A percentile compares a stretch with the other conserved stretches of the same genome.
phyloP scores from a whole-genome alignment of 2,797 vertebrate genomes.

The Sylvia borin region DNA sequence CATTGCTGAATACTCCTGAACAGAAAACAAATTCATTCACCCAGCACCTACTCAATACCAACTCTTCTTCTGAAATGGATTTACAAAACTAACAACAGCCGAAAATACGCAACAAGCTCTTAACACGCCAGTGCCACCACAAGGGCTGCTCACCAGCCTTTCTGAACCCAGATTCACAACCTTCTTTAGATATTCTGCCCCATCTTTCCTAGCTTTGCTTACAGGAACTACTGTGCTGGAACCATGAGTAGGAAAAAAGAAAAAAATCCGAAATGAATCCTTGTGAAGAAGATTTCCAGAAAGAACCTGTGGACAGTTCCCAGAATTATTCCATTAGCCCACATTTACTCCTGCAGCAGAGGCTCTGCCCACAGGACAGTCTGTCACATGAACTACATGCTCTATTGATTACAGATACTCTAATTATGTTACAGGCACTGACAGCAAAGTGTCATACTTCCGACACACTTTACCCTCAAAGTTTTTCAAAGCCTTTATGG shows the following conservation, averaged over 20 bases:
- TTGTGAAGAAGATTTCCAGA: neutral
- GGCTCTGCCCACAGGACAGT: conserved; percentile 33
- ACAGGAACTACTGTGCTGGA: neutral
- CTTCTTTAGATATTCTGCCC: neutral
- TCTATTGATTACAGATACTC: conserved; percentile 22
- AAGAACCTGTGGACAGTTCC: conserved; percentile 2
- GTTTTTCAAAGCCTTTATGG: conserved; percentile 23
- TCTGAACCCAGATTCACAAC: neutral
- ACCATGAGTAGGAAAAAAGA: neutral
- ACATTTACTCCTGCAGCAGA: conserved; percentile 7
- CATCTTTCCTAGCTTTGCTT: neutral
- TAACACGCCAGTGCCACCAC: neutral
- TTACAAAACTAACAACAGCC: neutral
- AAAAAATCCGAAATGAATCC: neutral
- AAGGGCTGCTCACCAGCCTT: neutral
- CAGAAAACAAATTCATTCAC: neutral
- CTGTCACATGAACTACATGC: conserved; percentile 40
- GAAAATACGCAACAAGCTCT: neutral
- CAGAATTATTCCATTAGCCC: conserved; percentile 19
- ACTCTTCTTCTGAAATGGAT: neutral
- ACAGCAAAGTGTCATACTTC: conserved; percentile 16
- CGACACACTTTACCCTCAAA: neutral
- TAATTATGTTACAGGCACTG: conserved; percentile 27
- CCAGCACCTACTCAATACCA: neutral
- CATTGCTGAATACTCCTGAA: neutral